These are phyloP conservation scores for Equus przewalskii DNA, from an alignment of 2,113 vertebrate species.

Conservation along the genomic window DNA sequence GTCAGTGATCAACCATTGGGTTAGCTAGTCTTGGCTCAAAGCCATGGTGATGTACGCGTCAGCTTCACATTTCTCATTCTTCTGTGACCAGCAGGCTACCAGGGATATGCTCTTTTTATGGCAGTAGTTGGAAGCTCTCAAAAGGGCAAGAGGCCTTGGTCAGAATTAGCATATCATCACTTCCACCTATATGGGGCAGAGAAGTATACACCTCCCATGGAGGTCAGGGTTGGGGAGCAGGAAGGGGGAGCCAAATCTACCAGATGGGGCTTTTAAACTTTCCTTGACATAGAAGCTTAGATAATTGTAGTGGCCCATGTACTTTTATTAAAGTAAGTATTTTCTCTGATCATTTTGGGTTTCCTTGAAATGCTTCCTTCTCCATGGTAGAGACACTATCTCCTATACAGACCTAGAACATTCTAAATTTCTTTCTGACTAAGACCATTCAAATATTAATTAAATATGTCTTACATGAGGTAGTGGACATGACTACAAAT, in stretches of 20 bases:
- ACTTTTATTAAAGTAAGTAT: not conserved
- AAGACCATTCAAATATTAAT: slow-evolving; percentile 27
- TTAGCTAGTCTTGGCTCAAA: not conserved
- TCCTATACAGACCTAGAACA: not conserved
- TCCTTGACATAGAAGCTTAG: not conserved
- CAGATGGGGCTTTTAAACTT: not conserved
- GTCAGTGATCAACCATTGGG: not conserved
- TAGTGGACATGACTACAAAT: not conserved
- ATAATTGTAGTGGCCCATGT: not conserved
- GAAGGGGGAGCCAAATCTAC: accelerated
- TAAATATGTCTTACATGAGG: slow-evolving; percentile 12
- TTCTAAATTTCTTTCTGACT: slow-evolving; percentile 42
- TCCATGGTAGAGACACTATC: not conserved
- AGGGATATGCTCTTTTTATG: not conserved
- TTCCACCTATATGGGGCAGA: not conserved
- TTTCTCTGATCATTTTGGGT: not conserved
- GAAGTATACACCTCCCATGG: not conserved
- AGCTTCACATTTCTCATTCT: not conserved
- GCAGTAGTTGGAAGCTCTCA: not conserved
- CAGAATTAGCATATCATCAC: not conserved
- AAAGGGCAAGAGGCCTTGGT: not conserved
- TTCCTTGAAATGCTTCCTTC: not conserved
- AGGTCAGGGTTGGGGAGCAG: not conserved
- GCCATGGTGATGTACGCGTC: not conserved
- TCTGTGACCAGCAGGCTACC: not conserved